phyloP scores from a whole-genome alignment of 2,888 invertebrate genomes.

The Thymelicus sylvestris region DNA sequence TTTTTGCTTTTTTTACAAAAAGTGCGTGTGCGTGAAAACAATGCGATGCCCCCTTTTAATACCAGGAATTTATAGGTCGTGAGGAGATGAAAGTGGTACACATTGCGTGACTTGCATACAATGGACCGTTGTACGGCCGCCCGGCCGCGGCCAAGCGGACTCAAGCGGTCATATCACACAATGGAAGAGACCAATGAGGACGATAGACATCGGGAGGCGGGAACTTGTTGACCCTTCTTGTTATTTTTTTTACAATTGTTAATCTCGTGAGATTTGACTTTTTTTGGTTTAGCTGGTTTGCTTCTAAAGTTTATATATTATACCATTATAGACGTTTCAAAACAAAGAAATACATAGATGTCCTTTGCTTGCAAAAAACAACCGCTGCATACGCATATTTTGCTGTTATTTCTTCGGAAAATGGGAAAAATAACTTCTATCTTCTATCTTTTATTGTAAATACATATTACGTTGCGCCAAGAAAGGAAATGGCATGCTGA shows the following conservation, averaged over 20 bases:
- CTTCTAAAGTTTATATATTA: too few relatives aligned
- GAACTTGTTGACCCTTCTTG: background rate
- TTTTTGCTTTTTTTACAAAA: conserved; percentile 51
- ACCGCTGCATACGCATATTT: too few relatives aligned
- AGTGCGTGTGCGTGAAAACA: conserved; percentile 85
- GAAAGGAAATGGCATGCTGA: too few relatives aligned
- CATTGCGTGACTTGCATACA: conserved; percentile 46
- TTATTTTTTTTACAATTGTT: background rate
- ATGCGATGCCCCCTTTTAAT: conserved; percentile 85
- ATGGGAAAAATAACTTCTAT: too few relatives aligned
- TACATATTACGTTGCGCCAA: too few relatives aligned
- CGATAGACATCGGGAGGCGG: conserved; percentile 6
- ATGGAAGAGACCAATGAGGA: conserved; percentile 27
- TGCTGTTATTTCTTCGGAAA: too few relatives aligned
- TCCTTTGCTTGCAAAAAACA: too few relatives aligned
- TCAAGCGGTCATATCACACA: background rate
- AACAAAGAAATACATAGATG: too few relatives aligned
- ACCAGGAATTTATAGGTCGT: conserved; percentile 75
- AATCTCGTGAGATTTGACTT: too few relatives aligned
- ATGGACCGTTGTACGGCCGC: conserved; percentile 23
- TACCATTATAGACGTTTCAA: too few relatives aligned
- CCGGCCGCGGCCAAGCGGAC: background rate
- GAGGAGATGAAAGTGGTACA: conserved; percentile 65
- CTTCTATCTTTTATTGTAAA: too few relatives aligned
- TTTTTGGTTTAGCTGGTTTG: too few relatives aligned